phyloP scores from a whole-genome alignment of 2,113 vertebrate genomes.

The Pseudopodoces humilis region DNA sequence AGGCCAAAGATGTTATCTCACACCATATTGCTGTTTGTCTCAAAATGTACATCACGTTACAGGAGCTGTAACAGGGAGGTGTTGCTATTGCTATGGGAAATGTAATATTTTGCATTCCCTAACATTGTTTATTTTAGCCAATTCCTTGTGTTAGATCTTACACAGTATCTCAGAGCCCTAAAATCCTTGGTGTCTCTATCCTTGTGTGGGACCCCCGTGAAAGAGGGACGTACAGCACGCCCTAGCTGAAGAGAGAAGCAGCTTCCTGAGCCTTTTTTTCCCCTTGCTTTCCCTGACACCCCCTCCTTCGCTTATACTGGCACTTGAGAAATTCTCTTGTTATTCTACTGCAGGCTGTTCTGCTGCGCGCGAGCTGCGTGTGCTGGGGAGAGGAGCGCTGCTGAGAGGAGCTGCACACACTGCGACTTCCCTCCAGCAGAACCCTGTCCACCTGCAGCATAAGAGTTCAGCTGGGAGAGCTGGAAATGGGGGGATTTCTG shows the following conservation, averaged over 20 bases:
- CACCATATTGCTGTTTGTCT: not conserved
- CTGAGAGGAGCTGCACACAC: slow-evolving; percentile 17
- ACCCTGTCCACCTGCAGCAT: not conserved
- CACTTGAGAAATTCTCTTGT: slow-evolving; percentile 29
- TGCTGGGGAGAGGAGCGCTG: slow-evolving; percentile 10
- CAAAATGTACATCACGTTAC: not conserved
- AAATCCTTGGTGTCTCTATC: not conserved
- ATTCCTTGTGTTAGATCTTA: not conserved
- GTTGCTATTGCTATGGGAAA: slow-evolving; percentile 23
- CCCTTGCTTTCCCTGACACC: slow-evolving; percentile 9
- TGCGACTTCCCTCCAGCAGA: not conserved
- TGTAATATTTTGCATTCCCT: slow-evolving; percentile 6
- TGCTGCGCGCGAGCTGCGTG: not conserved
- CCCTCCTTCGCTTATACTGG: slow-evolving; percentile 15
- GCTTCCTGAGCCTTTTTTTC: not conserved
- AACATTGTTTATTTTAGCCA: not conserved
- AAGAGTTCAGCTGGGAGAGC: not conserved
- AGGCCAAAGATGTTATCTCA: not conserved
- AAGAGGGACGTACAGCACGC: not conserved
- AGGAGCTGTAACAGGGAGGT: not conserved
- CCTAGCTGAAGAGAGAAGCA: not conserved
- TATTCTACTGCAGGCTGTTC: slow-evolving; percentile 26
- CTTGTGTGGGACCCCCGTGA: not conserved
- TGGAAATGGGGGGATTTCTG: not conserved
- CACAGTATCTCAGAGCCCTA: not conserved